Percentiles rank a stretch among this genome's conserved stretches.
Evolutionary conservation across 2,113 vertebrate genomes (phyloP).

Genomic region (Sorex fumeus): DNA sequence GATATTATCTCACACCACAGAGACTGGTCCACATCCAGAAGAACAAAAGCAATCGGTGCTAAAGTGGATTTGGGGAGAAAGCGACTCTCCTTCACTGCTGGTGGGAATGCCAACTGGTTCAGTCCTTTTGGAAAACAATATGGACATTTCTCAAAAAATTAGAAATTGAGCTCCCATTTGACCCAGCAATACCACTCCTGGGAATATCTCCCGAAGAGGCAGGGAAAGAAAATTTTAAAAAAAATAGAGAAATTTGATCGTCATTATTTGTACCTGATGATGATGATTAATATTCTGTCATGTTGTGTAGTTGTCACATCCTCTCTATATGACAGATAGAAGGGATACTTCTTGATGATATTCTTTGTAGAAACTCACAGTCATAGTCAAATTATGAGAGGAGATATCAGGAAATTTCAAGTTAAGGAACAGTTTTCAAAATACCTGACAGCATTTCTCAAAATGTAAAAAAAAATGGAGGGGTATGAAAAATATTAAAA

Average conservation of each 20-base stretch:
- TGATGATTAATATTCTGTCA: fast-evolving
- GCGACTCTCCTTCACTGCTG: no score
- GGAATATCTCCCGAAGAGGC: no score
- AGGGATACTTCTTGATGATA: background rate
- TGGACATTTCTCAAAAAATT: no score
- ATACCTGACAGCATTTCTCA: background rate
- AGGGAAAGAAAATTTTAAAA: no score
- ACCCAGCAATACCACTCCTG: no score
- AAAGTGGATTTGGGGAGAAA: no score
- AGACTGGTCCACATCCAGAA: no score
- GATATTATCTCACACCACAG: no score
- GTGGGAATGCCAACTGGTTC: no score
- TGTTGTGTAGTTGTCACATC: fast-evolving
- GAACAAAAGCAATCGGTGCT: no score
- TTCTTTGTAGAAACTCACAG: background rate
- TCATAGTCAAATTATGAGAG: background rate
- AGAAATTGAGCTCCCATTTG: no score
- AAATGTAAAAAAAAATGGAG: background rate
- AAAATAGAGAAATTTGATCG: background rate
- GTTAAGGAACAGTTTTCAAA: background rate
- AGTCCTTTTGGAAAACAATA: no score
- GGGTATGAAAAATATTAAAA: background rate
- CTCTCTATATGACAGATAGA: fast-evolving
- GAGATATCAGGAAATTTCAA: background rate
- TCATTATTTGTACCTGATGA: background rate